Percentiles rank a stretch among this genome's conserved stretches.
Conservation (phyloP, 2,113 vertebrate genomes). For the Canis aureus region DNA sequence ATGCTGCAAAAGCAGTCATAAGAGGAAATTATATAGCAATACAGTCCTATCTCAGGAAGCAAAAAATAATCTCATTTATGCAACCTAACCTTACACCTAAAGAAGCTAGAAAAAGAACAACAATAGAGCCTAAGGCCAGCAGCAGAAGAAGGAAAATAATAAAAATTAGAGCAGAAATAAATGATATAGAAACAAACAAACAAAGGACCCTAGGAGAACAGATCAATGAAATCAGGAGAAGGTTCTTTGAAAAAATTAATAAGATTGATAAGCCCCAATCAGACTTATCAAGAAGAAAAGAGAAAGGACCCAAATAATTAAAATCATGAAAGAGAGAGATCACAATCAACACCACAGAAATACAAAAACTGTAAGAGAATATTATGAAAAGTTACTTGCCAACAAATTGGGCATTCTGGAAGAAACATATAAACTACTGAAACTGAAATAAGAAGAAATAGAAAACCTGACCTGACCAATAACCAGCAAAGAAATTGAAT, state of each 20-base stretch:
- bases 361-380: neutral
- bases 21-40: neutral
- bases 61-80: neutral
- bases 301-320: neutral
- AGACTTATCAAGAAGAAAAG: neutral
- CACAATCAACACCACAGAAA: neutral
- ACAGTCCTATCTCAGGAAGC: neutral
- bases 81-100: neutral
- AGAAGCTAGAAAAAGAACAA: neutral
- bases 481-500: neutral
- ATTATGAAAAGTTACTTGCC: neutral
- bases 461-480: neutral
- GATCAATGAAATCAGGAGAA: neutral
- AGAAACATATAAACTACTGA: neutral
- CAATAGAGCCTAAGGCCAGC: neutral
- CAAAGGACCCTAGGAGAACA: neutral
- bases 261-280: neutral
- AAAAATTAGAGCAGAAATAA: neutral
- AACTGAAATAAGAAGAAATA: neutral
- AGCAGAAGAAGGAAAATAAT: neutral
- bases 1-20: neutral
- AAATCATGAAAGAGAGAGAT: neutral
- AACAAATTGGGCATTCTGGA: neutral
- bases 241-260: neutral
- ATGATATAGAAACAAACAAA: neutral